Percentiles rank a stretch among this genome's conserved stretches.
Evolutionary conservation across 2,888 invertebrate species (phyloP).

Genomic region (Hemithea aestivaria): DNA sequence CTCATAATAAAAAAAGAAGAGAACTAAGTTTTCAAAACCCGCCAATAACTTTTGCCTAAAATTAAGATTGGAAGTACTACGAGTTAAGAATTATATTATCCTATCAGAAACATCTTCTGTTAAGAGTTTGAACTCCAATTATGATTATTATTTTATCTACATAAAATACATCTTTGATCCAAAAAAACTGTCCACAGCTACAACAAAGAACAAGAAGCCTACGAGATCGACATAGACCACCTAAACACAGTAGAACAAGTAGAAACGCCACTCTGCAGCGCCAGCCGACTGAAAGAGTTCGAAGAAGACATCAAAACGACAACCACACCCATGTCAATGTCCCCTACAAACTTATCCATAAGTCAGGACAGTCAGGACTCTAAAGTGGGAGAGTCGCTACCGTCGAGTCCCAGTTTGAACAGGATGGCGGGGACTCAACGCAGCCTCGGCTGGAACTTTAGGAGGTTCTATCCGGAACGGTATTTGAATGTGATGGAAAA

Average conservation of each 20-base stretch:
- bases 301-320: slow-evolving; percentile 58
- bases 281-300: slow-evolving; percentile 79
- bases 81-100: too few species aligned
- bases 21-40: too few species aligned
- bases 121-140: too few species aligned
- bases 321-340: slow-evolving; percentile 43
- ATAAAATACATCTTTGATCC: too few species aligned
- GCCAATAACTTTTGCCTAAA: too few species aligned
- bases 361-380: slow-evolving; percentile 44
- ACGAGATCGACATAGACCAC: slow-evolving; percentile 80
- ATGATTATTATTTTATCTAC: too few species aligned
- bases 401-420: slow-evolving; percentile 49
- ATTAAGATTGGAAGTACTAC: too few species aligned
- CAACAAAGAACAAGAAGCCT: slow-evolving; percentile 76
- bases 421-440: slow-evolving; percentile 50
- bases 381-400: slow-evolving; percentile 40
- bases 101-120: too few species aligned
- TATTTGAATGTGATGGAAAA: slow-evolving; percentile 22
- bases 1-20: too few species aligned
- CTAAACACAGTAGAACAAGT: slow-evolving; percentile 83
- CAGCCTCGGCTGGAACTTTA: slow-evolving; percentile 64
- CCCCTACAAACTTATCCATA: slow-evolving; percentile 47
- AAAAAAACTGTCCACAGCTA: too few species aligned
- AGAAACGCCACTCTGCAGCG: slow-evolving; percentile 88
- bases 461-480: slow-evolving; percentile 47